phyloP scores from a whole-genome alignment of 2,113 vertebrate species.

The Arizona elegans region DNA sequence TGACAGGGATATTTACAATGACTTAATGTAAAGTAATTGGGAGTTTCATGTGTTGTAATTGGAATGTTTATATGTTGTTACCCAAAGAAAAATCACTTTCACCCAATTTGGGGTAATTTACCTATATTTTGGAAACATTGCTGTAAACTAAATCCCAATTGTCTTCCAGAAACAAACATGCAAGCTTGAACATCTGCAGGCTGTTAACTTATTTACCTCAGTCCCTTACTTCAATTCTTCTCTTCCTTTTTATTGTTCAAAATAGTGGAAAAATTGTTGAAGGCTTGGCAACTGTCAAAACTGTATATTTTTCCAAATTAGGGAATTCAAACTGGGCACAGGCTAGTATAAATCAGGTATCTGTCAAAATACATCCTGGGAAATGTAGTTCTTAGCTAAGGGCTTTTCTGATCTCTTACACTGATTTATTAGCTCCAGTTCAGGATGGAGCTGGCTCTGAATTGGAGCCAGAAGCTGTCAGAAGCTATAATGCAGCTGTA shows the following conservation, averaged over 20 bases:
- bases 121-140: too few species aligned
- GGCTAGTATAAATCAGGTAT: constrained; percentile 44
- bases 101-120: too few species aligned
- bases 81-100: too few species aligned
- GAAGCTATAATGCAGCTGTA: background rate
- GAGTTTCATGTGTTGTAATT: too few species aligned
- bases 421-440: background rate
- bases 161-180: background rate
- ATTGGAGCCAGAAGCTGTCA: too few species aligned
- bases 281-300: constrained; percentile 57
- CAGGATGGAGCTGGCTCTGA: background rate
- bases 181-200: constrained; percentile 10
- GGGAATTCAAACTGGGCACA: constrained; percentile 67
- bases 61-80: too few species aligned
- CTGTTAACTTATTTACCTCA: constrained; percentile 40
- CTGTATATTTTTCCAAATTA: constrained; percentile 73
- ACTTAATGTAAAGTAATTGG: too few species aligned
- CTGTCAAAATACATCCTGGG: constrained; percentile 60
- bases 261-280: constrained; percentile 36
- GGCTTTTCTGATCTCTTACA: constrained; percentile 33
- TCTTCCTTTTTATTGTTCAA: constrained; percentile 31
- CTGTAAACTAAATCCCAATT: background rate
- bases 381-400: constrained; percentile 59
- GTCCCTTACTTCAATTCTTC: constrained; percentile 32
- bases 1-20: too few species aligned